Conservation (phyloP, 2,888 invertebrate genomes). For the Drosophila macrospina region DNA sequence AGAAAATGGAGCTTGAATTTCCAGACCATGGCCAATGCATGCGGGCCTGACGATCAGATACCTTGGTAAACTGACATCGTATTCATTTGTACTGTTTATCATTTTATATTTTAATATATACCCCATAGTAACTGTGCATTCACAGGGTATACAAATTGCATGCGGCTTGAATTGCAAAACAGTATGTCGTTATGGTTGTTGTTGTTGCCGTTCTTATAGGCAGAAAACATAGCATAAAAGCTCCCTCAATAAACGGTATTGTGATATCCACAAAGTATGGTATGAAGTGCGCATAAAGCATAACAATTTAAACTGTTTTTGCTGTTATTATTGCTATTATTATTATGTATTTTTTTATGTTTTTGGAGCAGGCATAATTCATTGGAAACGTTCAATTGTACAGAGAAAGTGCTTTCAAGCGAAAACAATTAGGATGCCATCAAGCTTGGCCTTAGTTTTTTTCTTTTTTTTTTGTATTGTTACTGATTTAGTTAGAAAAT, state of each 20-base stretch:
- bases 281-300: conserved; percentile 49
- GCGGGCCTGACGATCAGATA: conserved; percentile 10
- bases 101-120: conserved; percentile 1
- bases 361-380: conserved; percentile 46
- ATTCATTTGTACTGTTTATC: no score
- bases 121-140: not conserved
- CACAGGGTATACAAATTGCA: conserved; percentile 56
- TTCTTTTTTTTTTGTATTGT: conserved; percentile 10
- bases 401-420: conserved; percentile 55
- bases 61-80: not conserved
- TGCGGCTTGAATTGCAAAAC: conserved; percentile 53
- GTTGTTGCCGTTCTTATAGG: conserved; percentile 21
- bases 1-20: conserved; percentile 43
- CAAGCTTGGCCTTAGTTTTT: conserved; percentile 31
- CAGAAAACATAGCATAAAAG: conserved; percentile 31
- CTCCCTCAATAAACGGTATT: conserved; percentile 39
- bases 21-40: conserved; percentile 41
- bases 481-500: conserved; percentile 74
- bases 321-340: conserved; percentile 31
- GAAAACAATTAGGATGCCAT: conserved; percentile 59
- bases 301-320: conserved; percentile 42
- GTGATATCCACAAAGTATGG: conserved; percentile 13
- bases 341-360: conserved; percentile 10
- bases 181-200: conserved; percentile 16
- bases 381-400: conserved; percentile 54